Percentiles rank a stretch among this genome's conserved stretches.
Conservation (phyloP, 1,140 invertebrate species). For the Euwallacea fornicatus region DNA sequence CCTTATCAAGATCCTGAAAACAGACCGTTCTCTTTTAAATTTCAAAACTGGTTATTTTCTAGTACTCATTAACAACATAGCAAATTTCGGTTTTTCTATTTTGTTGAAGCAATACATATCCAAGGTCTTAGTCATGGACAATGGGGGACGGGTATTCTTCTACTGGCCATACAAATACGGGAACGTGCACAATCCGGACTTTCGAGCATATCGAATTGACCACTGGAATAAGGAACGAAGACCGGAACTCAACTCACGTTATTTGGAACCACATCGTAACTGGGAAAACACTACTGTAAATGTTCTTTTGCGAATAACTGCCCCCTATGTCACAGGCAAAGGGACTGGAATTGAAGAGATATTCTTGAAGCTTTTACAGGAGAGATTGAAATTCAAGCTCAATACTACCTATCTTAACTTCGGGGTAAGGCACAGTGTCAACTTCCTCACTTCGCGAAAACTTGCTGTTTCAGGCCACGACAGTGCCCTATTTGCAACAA, state of each 20-base stretch:
- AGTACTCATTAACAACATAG: no score
- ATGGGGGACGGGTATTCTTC: neutral
- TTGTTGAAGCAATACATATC: neutral
- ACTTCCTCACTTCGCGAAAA: neutral
- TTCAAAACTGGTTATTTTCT: no score
- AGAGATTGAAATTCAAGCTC: neutral
- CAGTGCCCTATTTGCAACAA: neutral
- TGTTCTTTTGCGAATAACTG: slow-evolving; percentile 3
- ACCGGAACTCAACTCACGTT: neutral
- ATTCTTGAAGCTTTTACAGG: neutral
- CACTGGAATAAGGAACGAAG: neutral
- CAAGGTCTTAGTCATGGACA: slow-evolving; percentile 6
- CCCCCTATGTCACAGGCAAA: slow-evolving; percentile 13
- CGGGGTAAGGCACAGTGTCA: slow-evolving; percentile 2
- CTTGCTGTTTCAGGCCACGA: neutral
- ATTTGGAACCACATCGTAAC: neutral
- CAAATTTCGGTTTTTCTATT: no score
- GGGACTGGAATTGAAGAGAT: slow-evolving; percentile 9
- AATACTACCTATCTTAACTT: neutral
- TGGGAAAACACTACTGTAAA: slow-evolving; percentile 18
- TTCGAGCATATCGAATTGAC: neutral
- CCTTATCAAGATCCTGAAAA: no score
- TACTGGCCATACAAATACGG: slow-evolving; percentile 16
- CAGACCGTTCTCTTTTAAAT: no score
- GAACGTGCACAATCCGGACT: slow-evolving; percentile 12